Percentiles rank a stretch among this genome's conserved stretches.
Evolutionary conservation across 2,113 vertebrate genomes (phyloP).

Genomic region (Megaceryle maxima): DNA sequence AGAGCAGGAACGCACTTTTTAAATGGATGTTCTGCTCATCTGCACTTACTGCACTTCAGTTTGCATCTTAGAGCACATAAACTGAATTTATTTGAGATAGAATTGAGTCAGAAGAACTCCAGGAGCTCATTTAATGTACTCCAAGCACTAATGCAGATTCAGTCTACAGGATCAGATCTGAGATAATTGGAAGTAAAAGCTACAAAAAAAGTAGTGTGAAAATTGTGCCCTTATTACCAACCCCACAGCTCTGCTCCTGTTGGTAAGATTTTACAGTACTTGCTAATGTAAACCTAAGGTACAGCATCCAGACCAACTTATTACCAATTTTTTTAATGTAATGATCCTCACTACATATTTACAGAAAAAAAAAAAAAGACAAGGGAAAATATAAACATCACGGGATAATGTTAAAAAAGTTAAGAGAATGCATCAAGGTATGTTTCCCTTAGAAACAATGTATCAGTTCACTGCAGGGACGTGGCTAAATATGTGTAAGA

Average conservation of each 20-base stretch:
- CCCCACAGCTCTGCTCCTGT: not conserved
- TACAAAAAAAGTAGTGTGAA: not conserved
- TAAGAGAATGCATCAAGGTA: not conserved
- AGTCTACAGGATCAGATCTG: not conserved
- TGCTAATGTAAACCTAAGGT: not conserved
- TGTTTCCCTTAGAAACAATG: not conserved
- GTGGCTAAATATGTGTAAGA: not conserved
- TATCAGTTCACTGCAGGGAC: not conserved
- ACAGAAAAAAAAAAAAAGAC: not conserved
- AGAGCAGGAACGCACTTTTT: not conserved
- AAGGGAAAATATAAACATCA: not conserved
- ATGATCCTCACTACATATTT: not conserved
- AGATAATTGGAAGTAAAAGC: not conserved
- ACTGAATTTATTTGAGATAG: not conserved
- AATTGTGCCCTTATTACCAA: not conserved
- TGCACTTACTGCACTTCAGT: not conserved
- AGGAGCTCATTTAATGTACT: not conserved
- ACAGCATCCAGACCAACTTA: not conserved
- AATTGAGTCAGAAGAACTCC: not conserved
- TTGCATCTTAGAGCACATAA: not conserved
- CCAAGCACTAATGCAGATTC: not conserved
- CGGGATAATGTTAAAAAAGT: not conserved
- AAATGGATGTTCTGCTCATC: not conserved
- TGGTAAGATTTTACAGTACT: not conserved
- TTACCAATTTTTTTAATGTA: not conserved